Percentiles rank a stretch among this genome's conserved stretches.
Conservation (phyloP, 2,888 invertebrate species). For the Agrotis exclamationis region DNA sequence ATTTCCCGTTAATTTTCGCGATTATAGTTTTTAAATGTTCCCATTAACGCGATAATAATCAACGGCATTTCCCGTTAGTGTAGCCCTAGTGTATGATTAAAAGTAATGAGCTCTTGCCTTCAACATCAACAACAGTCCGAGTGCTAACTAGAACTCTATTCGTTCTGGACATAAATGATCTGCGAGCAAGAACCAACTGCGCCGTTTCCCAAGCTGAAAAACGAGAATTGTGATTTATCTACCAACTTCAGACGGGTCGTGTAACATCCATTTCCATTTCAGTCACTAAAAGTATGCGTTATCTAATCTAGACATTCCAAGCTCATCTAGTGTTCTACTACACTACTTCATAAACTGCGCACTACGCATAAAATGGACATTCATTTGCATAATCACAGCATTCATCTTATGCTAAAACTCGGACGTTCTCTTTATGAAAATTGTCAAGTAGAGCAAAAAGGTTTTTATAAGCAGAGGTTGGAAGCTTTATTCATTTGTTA, state of each 20-base stretch:
- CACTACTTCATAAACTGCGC: constrained; percentile 23
- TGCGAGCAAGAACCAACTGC: neutral
- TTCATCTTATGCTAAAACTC: constrained; percentile 22
- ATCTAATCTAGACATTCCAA: constrained; percentile 16
- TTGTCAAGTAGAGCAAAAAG: constrained; percentile 24
- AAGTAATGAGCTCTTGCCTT: too few species aligned
- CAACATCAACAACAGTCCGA: too few species aligned
- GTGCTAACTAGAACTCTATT: too few species aligned
- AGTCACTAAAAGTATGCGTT: neutral
- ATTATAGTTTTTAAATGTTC: too few species aligned
- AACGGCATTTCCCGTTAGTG: too few species aligned
- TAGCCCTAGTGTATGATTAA: too few species aligned
- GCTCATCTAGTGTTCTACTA: neutral
- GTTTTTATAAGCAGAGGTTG: constrained; percentile 3
- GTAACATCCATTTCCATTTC: neutral
- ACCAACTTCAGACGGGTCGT: too few species aligned
- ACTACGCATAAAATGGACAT: constrained; percentile 26
- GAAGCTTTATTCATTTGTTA: constrained; percentile 10
- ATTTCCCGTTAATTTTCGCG: too few species aligned
- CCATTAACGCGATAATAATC: too few species aligned
- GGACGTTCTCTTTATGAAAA: constrained; percentile 28
- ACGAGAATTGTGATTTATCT: too few species aligned
- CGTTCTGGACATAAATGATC: too few species aligned
- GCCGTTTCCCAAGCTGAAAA: neutral
- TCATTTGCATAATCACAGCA: constrained; percentile 37